A percentile compares a stretch with the other conserved stretches of the same genome.
Evolutionary conservation across 2,888 invertebrate species (phyloP).

Genomic region (Ypsolopha scabrella): DNA sequence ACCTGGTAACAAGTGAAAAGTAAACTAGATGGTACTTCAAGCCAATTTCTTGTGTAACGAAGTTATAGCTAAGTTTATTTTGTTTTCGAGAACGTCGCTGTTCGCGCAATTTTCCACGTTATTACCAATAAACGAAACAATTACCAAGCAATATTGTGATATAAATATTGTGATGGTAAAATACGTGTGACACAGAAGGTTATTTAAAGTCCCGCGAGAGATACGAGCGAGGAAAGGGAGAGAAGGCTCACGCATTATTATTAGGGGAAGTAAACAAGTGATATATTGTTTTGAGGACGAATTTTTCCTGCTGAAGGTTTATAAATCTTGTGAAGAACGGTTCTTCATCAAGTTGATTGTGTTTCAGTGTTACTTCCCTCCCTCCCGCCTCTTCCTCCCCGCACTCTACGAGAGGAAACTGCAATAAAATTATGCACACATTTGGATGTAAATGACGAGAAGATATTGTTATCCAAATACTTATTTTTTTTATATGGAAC

Average conservation of each 20-base stretch:
- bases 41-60: not conserved
- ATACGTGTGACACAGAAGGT: too few species aligned
- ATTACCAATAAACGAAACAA: not conserved
- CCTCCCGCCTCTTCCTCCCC: not conserved
- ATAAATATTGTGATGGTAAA: not conserved
- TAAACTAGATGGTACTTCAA: not conserved
- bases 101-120: not conserved
- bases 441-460: not conserved
- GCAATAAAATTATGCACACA: not conserved
- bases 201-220: not conserved
- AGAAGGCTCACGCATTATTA: not conserved
- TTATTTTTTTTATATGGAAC: not conserved
- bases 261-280: conserved; percentile 1
- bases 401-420: not conserved
- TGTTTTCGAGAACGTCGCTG: too few species aligned
- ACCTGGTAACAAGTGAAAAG: not conserved
- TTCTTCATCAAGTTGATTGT: conserved; percentile 28
- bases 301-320: not conserved
- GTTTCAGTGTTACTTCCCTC: conserved; percentile 12
- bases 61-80: too few species aligned
- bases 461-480: not conserved
- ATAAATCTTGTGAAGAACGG: conserved; percentile 13
- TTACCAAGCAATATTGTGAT: not conserved
- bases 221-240: not conserved
- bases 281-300: not conserved